These are phyloP conservation scores for Ceuthmochares aereus DNA, from an alignment of 2,113 vertebrate genomes.

Conservation along the genomic window DNA sequence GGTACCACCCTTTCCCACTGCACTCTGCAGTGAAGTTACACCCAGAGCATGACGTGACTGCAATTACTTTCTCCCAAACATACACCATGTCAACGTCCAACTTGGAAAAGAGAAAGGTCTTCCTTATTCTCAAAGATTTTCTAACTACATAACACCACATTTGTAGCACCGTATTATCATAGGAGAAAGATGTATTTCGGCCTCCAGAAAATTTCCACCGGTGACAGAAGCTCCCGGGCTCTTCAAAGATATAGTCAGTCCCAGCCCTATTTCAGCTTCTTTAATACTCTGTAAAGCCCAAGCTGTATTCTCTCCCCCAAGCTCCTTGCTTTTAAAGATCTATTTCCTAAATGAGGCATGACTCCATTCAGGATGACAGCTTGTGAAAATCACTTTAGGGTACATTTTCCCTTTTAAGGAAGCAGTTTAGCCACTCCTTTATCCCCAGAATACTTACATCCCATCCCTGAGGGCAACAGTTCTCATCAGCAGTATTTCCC, in stretches of 20 bases:
- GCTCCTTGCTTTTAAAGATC: neutral
- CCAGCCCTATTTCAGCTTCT: neutral
- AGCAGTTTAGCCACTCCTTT: conserved; percentile 50
- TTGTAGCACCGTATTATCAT: neutral
- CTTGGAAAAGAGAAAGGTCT: neutral
- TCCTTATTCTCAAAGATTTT: neutral
- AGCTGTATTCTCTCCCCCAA: neutral
- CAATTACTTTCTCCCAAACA: neutral
- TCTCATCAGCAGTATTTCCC: conserved; percentile 52
- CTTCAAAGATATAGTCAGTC: neutral
- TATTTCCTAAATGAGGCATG: conserved; percentile 54
- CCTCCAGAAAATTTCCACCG: neutral
- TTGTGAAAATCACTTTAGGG: conserved; percentile 54
- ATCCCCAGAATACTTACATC: conserved; percentile 37
- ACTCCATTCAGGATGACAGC: conserved; percentile 44
- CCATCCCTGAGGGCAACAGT: conserved; percentile 28
- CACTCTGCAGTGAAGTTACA: conserved; percentile 29
- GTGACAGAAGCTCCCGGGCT: neutral
- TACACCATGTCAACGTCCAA: neutral
- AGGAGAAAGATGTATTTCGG: neutral
- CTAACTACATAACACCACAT: neutral
- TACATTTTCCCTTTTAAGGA: conserved; percentile 56
- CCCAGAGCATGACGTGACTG: neutral
- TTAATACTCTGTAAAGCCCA: neutral
- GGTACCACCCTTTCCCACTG: conserved; percentile 31